Evolutionary conservation across 1,140 invertebrate species (phyloP), one percentile per base, ranked within the genome.

Genomic region (Drosophila quadrilineata): DNA sequence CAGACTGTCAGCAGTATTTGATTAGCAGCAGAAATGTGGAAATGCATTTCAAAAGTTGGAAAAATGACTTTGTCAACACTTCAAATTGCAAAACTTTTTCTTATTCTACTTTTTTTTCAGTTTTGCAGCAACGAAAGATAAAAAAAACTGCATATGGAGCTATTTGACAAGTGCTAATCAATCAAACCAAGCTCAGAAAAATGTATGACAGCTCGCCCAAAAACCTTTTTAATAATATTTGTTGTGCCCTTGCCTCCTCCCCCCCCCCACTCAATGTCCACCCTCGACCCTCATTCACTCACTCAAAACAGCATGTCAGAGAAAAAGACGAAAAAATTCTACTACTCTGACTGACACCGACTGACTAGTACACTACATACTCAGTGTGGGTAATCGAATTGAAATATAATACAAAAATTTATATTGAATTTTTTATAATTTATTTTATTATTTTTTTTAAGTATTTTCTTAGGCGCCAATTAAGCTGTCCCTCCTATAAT

Each of bases 201-300:
- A 82, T 58, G 29, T 79, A 82, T 85, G 77, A 77, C 79, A 84
- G 62, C 57, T 26, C 28, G 6, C 38, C 26, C 16, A 50, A 58
- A 65, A 85, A 85, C 80, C 79, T 85, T 85, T 85, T 85, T 85
- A 74, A 85, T 84, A 74, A 84, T 85, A 68, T 71, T 85, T 75
- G n/a, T n/a, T n/a, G n/a, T n/a, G n/a, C 19, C n/a, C 28, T 16
- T 14, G 9, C 31, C 8, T 46, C 17, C 6, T 36, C 29, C 8
- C 6, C 19, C 31, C 4, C 2, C 31, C 17, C 16, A 38, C 10
- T 9, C 41, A 9, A 21, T 33, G 57, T 60, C 49, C 45, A 57
- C 48, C 59, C 67, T 50, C 40, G 60, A 71, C 41, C 35, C 49
- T 38, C 41, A 56, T 33, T 36, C 57, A 53, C 28, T 63, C 62